Percentiles rank a stretch among this genome's conserved stretches.
phyloP scores from a whole-genome alignment of 2,113 vertebrate genomes.

The Ranitomeya imitator region DNA sequence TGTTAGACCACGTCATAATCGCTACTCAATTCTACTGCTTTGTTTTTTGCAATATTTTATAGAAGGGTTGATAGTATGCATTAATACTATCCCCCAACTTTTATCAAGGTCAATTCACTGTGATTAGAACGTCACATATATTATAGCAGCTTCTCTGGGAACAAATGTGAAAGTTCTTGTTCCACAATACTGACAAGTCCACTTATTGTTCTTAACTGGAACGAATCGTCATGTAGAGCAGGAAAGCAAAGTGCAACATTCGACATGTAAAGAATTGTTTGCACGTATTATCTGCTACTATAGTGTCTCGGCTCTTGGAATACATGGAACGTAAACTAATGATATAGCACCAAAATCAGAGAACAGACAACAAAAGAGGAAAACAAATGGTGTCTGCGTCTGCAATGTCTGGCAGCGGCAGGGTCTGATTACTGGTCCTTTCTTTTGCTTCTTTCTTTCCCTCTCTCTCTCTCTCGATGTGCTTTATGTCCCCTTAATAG shows the following conservation, averaged over 20 bases:
- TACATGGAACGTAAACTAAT: background rate
- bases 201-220: background rate
- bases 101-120: background rate
- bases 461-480: constrained; percentile 57
- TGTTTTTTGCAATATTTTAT: background rate
- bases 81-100: background rate
- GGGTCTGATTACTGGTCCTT: constrained; percentile 66
- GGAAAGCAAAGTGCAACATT: background rate
- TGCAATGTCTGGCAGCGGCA: constrained; percentile 30
- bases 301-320: background rate
- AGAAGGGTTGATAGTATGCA: background rate
- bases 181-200: background rate
- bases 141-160: background rate
- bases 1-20: too few species aligned
- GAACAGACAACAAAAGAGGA: constrained; percentile 14
- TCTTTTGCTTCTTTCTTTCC: constrained; percentile 72
- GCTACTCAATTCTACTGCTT: too few species aligned
- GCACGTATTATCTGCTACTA: background rate
- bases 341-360: constrained; percentile 10
- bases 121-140: background rate
- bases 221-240: background rate
- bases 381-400: constrained; percentile 37
- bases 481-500: constrained; percentile 74
- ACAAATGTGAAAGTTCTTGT: background rate
- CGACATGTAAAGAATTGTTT: background rate